Evolutionary conservation across 2,113 vertebrate genomes (phyloP), one percentile per base, ranked within the genome.

Genomic region (Egretta garzetta): DNA sequence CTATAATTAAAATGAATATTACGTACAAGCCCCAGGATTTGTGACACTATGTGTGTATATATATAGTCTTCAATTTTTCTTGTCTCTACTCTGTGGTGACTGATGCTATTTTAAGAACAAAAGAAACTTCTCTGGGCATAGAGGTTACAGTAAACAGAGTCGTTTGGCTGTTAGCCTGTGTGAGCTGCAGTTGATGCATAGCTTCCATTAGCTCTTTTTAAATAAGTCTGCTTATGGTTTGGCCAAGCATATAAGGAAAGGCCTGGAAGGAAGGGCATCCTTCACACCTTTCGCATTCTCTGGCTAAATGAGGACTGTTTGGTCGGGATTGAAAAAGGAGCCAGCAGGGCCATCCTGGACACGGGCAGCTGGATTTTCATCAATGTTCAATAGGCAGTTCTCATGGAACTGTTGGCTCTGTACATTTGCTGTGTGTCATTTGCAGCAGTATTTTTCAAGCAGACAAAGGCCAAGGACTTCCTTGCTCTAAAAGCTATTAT

Each of bases 101-200:
- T 52, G 53, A 79, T 58, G 23, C 43, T 87, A 58, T 91, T 96
- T 92, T 87, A 94, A 87, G 86, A 94, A 79, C 32, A 91, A 79
- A 95, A 86, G 68, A 72, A 87, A 81, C 56, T 93, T 96, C 60
- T 82, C 33, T 93, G 88, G 80, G 70, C 49, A 30, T 23, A 62
- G 80, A 87, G 90, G 53, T 80, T 87, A 49, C 56, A 77, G 55
- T 73, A 88, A 95, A 83, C 63, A 93, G 70, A 87, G 74, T 73
- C 14, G 86, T 90, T 95, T 90, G 81, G 58, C 79, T 90, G 58
- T 83, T 95, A 64, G 50, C 77, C 62, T 90, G 49, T 6, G 41
- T 1, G 10, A 80, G 64, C 75, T 86, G 90, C 5, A 14, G 50
- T 32, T 88, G 85, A 96, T 85, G 41, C 93, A 83, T 41, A 4